phyloP scores from a whole-genome alignment of 1,140 invertebrate genomes.

The Drosophila auraria region DNA sequence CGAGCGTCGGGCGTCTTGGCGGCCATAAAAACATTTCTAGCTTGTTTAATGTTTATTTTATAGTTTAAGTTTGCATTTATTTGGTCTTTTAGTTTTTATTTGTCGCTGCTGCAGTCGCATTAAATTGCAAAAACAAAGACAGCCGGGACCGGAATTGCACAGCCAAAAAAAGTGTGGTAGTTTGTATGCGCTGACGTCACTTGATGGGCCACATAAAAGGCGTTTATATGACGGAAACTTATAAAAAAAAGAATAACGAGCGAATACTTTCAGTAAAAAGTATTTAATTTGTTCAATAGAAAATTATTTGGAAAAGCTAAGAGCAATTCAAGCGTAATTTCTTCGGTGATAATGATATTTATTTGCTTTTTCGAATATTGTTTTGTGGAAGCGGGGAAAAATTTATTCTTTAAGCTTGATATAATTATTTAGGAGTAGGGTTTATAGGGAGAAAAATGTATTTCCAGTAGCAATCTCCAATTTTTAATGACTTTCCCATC shows the following conservation, averaged over 20 bases:
- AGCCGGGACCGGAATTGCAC: constrained; percentile 17
- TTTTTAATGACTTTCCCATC: too few relatives aligned
- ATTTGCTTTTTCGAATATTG: not conserved
- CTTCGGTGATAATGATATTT: too few relatives aligned
- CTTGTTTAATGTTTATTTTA: constrained; percentile 85
- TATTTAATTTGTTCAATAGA: not conserved
- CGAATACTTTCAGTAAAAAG: not conserved
- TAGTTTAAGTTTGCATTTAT: constrained; percentile 85
- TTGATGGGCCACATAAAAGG: not conserved
- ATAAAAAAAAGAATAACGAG: not conserved
- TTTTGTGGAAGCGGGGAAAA: too few relatives aligned
- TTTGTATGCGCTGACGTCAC: constrained; percentile 1
- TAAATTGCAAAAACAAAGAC: constrained; percentile 46
- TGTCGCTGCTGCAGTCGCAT: constrained; percentile 36
- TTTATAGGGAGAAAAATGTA: too few relatives aligned
- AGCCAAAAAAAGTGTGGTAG: constrained; percentile 2
- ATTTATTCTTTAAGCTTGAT: too few relatives aligned
- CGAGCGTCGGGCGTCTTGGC: constrained; percentile 60
- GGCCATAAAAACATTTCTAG: constrained; percentile 83
- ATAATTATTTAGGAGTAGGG: too few relatives aligned
- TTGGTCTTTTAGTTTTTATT: constrained; percentile 84
- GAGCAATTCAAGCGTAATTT: not conserved
- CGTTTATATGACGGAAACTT: not conserved
- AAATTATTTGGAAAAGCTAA: not conserved
- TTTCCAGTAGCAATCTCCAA: too few relatives aligned